Base-by-base conservation (phyloP, 2,113 vertebrate species). In the Callaeas wilsoni region DNA sequence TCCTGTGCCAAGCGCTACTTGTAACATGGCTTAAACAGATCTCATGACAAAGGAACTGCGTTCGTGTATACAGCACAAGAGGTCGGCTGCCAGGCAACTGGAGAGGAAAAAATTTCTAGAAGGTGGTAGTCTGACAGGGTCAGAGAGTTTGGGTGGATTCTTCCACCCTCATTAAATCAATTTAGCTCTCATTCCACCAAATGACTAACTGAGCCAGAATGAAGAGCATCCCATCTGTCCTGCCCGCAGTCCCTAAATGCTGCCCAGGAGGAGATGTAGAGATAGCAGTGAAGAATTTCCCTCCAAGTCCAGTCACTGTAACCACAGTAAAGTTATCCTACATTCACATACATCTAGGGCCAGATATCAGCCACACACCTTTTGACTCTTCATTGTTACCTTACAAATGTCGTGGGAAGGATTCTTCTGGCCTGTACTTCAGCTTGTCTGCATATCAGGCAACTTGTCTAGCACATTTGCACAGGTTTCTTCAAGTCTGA, bases 181-280 rank as follows among this genome's bases (percentile, higher is more conserved):
- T 60, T 69, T 49, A 37, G 29, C 37, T 87, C 91, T 47, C 79
- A 92, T 91, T 93, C 57, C 53, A 93, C 50, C 1, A 6, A 88
- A 65, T 76, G 30, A 95, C 70, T 96, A 92, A 92, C 63, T 60
- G 30, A 57, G 33, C 13, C 87, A 87, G 80, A 96, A 96, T 27
- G 67, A 95, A 73, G 68, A 73, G 15, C 87, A 87, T 82, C 52
- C 74, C 60, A 75, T 77, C 69, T 69, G 60, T 44, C 78, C 60
- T 84, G 59, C 29, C 85, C 47, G 57, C 50, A 83, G 47, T 47
- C 71, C 37, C 46, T 60, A 70, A 96, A 83, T 0, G 0, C 56
- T 75, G 64, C 68, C 68, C 85, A 90, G 33, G 35, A 89, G 60
- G 47, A 87, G 64, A 89, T 49, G 46, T 1, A 83, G 68, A 93